These are phyloP conservation scores for Odobenus rosmarus DNA, from an alignment of 2,113 vertebrate genomes.

Conservation along the genomic window DNA sequence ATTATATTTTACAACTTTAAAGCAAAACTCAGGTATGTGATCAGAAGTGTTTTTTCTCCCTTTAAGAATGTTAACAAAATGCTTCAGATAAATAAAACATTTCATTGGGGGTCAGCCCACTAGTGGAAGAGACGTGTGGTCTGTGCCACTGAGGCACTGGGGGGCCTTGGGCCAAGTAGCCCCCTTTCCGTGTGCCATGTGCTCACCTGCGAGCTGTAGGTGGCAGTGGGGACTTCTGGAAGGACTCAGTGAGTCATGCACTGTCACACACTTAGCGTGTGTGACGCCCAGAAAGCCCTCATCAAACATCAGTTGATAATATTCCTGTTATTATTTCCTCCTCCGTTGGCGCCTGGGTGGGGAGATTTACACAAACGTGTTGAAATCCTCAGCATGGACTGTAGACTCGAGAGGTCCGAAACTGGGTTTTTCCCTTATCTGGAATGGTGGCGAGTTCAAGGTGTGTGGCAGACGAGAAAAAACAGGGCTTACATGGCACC, in stretches of 20 bases:
- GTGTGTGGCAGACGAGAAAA: accelerated
- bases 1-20: not conserved
- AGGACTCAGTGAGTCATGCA: not conserved
- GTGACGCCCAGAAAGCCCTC: accelerated
- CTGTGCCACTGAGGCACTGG: not conserved
- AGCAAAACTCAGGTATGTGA: not conserved
- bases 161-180: not conserved
- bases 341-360: accelerated
- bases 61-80: not conserved
- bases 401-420: accelerated
- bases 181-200: not conserved
- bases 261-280: accelerated
- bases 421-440: accelerated
- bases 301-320: accelerated
- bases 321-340: accelerated
- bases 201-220: not conserved
- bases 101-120: accelerated
- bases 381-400: accelerated
- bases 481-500: accelerated
- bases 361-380: accelerated
- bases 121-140: accelerated
- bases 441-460: not conserved
- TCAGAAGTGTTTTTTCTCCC: not conserved
- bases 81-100: accelerated
- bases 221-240: not conserved